A percentile compares a stretch with the other conserved stretches of the same genome.
Evolutionary conservation across 2,113 vertebrate genomes (phyloP).

Genomic region (Natator depressus): DNA sequence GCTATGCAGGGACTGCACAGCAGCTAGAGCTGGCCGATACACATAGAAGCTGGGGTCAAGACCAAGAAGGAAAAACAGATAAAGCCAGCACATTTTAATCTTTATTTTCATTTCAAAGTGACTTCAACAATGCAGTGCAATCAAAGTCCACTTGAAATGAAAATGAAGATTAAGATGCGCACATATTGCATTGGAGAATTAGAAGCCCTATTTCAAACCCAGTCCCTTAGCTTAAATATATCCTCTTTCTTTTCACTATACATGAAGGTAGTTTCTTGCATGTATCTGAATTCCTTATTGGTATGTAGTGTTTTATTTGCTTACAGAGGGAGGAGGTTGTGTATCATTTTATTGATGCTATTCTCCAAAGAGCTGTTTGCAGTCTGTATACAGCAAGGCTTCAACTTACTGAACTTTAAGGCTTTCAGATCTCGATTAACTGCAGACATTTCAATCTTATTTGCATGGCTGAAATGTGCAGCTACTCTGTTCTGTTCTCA

Average conservation of each 20-base stretch:
- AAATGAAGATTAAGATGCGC: background rate
- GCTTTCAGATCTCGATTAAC: slow-evolving; percentile 23
- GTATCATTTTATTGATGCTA: slow-evolving; percentile 9
- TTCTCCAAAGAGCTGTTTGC: slow-evolving; percentile 32
- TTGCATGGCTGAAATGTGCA: slow-evolving; percentile 44
- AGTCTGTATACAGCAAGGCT: slow-evolving; percentile 7
- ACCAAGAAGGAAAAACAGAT: background rate
- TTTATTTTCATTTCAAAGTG: background rate
- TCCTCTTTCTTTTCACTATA: background rate
- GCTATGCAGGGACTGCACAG: background rate
- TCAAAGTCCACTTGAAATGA: background rate
- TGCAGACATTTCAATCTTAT: slow-evolving; percentile 18
- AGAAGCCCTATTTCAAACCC: background rate
- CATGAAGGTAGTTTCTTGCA: background rate
- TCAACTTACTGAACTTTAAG: background rate
- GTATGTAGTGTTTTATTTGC: background rate
- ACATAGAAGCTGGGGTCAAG: background rate
- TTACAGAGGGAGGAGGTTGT: background rate
- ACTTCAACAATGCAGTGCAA: background rate
- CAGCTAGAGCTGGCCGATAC: background rate
- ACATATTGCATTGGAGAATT: background rate
- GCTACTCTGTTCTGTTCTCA: slow-evolving; percentile 22
- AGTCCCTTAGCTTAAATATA: background rate
- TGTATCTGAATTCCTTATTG: slow-evolving; percentile 21
- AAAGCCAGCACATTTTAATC: background rate